phyloP scores from a whole-genome alignment of 2,888 invertebrate species.

The Gortyna flavago region DNA sequence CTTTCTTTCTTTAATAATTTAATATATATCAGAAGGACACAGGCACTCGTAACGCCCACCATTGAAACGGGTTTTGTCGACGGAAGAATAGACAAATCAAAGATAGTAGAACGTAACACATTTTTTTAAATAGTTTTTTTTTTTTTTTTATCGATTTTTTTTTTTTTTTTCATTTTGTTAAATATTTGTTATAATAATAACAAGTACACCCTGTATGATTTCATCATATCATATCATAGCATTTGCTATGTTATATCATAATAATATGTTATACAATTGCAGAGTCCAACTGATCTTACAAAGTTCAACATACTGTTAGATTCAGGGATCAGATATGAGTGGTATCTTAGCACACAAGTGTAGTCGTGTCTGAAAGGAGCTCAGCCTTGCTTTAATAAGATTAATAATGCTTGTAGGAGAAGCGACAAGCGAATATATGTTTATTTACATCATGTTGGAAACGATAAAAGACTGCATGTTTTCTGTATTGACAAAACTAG shows the following conservation, averaged over 20 bases:
- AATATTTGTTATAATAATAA: too few species aligned
- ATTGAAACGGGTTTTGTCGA: too few species aligned
- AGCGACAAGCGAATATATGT: constrained; percentile 28
- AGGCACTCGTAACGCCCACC: too few species aligned
- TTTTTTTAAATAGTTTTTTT: too few species aligned
- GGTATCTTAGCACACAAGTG: not conserved
- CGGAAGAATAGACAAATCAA: too few species aligned
- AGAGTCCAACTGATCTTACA: not conserved
- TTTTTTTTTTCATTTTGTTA: too few species aligned
- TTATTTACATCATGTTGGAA: not conserved
- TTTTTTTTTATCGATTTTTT: too few species aligned
- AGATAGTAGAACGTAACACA: too few species aligned
- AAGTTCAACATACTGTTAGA: not conserved
- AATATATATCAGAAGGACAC: too few species aligned
- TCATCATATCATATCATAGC: too few species aligned
- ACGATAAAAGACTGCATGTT: not conserved
- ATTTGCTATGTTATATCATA: not conserved
- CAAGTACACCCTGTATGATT: not conserved
- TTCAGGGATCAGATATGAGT: constrained; percentile 20
- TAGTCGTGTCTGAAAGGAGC: constrained; percentile 35
- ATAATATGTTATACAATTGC: not conserved
- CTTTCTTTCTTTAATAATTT: too few species aligned
- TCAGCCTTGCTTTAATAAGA: constrained; percentile 47
- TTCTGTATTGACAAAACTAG: not conserved
- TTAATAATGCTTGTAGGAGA: constrained; percentile 26